Conservation (phyloP, 2,113 vertebrate species). For the Felis chaus region DNA sequence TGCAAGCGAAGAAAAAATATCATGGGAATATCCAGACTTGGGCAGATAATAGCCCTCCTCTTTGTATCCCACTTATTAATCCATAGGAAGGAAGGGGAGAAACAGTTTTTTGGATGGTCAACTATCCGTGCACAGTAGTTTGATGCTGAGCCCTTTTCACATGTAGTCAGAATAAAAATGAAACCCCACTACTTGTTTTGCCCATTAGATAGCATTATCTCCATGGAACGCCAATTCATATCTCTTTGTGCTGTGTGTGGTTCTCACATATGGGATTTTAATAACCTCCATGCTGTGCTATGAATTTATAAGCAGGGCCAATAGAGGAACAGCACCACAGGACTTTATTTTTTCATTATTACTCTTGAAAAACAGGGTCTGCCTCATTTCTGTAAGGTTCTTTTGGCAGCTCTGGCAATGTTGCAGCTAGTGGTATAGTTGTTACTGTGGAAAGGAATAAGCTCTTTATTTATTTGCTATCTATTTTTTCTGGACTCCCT, state of each 20-base stretch:
- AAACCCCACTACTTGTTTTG: conserved; percentile 84
- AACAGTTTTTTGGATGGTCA: conserved; percentile 63
- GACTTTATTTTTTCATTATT: conserved; percentile 88
- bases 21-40: conserved; percentile 66
- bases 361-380: conserved; percentile 79
- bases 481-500: conserved; percentile 51
- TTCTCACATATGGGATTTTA: conserved; percentile 90
- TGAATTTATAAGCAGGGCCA: conserved; percentile 87
- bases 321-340: conserved; percentile 83
- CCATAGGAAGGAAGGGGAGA: conserved; percentile 64
- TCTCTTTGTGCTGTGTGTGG: conserved; percentile 86
- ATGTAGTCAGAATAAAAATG: conserved; percentile 80
- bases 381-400: conserved; percentile 75
- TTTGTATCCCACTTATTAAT: conserved; percentile 75
- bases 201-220: conserved; percentile 90
- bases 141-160: conserved; percentile 82
- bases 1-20: conserved; percentile 55
- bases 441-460: conserved; percentile 60
- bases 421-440: conserved; percentile 18
- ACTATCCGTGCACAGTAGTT: conserved; percentile 59
- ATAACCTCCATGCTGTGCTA: conserved; percentile 88
- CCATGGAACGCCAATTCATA: conserved; percentile 87
- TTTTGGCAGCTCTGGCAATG: conserved; percentile 37
- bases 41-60: conserved; percentile 67
- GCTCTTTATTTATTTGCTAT: conserved; percentile 50